These are phyloP conservation scores for Kryptolebias marmoratus DNA, from an alignment of 2,113 vertebrate species.

Conservation along the genomic window DNA sequence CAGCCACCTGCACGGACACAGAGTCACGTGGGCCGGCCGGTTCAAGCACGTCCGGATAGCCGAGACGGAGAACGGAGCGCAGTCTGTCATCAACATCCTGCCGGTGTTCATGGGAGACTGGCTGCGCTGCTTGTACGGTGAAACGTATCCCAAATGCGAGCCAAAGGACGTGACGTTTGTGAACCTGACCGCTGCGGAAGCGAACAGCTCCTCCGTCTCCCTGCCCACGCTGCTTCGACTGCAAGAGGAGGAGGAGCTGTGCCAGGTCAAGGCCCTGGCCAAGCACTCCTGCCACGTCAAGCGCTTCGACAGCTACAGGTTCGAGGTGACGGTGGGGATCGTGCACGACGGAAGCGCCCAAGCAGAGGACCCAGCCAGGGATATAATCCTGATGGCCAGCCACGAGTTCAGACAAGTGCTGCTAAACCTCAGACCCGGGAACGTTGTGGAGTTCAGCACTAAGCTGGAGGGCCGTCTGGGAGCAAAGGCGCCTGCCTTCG, in stretches of 20 bases:
- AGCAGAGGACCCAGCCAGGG: slow-evolving; percentile 85
- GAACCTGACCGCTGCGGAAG: slow-evolving; percentile 44
- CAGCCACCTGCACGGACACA: slow-evolving; percentile 93
- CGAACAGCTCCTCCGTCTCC: slow-evolving; percentile 12
- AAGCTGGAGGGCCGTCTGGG: slow-evolving; percentile 93
- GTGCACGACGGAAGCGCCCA: slow-evolving; percentile 65
- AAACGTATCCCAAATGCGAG: slow-evolving; percentile 90
- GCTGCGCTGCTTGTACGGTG: slow-evolving; percentile 94
- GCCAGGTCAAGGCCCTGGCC: slow-evolving; percentile 87
- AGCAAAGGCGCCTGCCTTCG: slow-evolving; percentile 89
- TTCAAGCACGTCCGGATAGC: slow-evolving; percentile 91
- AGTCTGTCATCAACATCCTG: slow-evolving; percentile 91
- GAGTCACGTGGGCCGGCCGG: slow-evolving; percentile 91
- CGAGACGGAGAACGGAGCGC: slow-evolving; percentile 93
- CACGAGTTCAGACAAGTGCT: slow-evolving; percentile 91
- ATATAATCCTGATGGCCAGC: slow-evolving; percentile 91
- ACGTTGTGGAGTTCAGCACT: slow-evolving; percentile 93
- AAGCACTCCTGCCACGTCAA: slow-evolving; percentile 94
- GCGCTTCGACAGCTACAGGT: slow-evolving; percentile 91
- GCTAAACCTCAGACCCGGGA: slow-evolving; percentile 87
- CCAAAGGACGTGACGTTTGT: slow-evolving; percentile 64
- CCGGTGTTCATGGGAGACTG: slow-evolving; percentile 90
- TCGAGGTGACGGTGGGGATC: slow-evolving; percentile 92
- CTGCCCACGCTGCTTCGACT: slow-evolving; percentile 50
- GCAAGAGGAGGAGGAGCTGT: slow-evolving; percentile 89